A percentile compares a stretch with the other conserved stretches of the same genome.
phyloP scores from a whole-genome alignment of 92 coral and sea anemone genomes.

The Porites rus region DNA sequence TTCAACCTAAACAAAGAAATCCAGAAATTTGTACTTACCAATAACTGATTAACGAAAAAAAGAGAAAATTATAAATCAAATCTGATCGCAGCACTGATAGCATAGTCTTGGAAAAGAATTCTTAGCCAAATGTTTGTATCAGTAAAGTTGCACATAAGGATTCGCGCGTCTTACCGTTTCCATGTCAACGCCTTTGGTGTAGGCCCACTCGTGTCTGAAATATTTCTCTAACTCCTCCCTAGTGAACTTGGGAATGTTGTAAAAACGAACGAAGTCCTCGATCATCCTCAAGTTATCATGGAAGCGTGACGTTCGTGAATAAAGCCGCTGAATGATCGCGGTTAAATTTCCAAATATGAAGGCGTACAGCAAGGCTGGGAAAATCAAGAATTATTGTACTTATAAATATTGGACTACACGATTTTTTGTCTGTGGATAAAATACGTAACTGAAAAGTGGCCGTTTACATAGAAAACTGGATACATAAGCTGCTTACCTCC shows the following conservation, averaged over 20 bases:
- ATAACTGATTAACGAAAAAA: too few relatives aligned
- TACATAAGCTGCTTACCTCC: slow-evolving; percentile 77
- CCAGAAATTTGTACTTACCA: too few relatives aligned
- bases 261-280: slow-evolving; percentile 89
- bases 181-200: slow-evolving; percentile 93
- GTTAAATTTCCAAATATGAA: slow-evolving; percentile 97
- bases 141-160: too few relatives aligned
- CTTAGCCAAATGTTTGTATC: too few relatives aligned
- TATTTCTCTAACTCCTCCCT: slow-evolving; percentile 92
- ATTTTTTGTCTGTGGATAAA: too few relatives aligned
- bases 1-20: too few relatives aligned
- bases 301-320: slow-evolving; percentile 88
- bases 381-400: background rate
- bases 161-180: slow-evolving; percentile 64
- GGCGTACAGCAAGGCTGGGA: slow-evolving; percentile 93
- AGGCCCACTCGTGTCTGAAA: slow-evolving; percentile 91
- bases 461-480: too few relatives aligned
- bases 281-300: slow-evolving; percentile 83
- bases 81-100: too few relatives aligned
- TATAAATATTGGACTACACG: background rate
- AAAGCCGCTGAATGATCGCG: slow-evolving; percentile 96
- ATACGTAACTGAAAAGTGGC: too few relatives aligned
- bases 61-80: too few relatives aligned
- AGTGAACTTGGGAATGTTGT: slow-evolving; percentile 83
- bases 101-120: too few relatives aligned